Base-by-base conservation (phyloP, 2,113 vertebrate genomes). In the Syngnathoides biaculeatus region DNA sequence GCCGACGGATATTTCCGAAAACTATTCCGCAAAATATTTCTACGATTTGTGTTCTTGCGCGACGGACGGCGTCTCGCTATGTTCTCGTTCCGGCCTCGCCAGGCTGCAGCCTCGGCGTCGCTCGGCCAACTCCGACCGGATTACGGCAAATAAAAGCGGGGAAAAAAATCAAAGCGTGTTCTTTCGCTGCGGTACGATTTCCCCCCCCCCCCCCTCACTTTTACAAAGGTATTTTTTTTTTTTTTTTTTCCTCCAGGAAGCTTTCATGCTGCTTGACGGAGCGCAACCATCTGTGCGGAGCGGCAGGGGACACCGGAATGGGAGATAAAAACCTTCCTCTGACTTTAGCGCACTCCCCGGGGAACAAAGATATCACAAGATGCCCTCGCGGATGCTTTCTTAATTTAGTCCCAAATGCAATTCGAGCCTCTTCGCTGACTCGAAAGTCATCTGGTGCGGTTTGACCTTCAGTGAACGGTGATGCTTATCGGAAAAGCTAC, bases 301-400 rank as follows among this genome's bases (percentile, higher is more conserved):
- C 69, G 68, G 74, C 79, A 64, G 86, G 78, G 62, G 74, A 55
- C 74, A 79, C 75, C 79, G 79, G 75, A 84, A 79, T 47, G 48
- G 48, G 75, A 87, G 82, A 82, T 87, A 65, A 86, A 86, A 84
- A 81, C 76, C 85, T 72, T 73, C 69, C 39, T 26, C 74, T 72
- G 67, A 77, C 82, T 86, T 85, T 77, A 74, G 83, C 80, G 81
- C 24, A 79, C 78, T 84, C 87, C 69, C 82, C 0, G 7, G 47
- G 82, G 84, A 81, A 64, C 17, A 30, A 58, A 76, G 71, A 71
- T 70, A 74, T 84, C 78, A 75, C 71, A 83, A 75, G 87, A 84
- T 75, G 64, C 64, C 78, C 79, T 62, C 14, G 68, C 70, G 63
- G 79, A 82, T 79, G 71, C 68, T 69, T 43, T 66, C 63, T 80